A percentile compares a stretch with the other conserved stretches of the same genome.
phyloP scores from a whole-genome alignment of 92 coral and sea anemone species.

The Umimayanthus kanabou region DNA sequence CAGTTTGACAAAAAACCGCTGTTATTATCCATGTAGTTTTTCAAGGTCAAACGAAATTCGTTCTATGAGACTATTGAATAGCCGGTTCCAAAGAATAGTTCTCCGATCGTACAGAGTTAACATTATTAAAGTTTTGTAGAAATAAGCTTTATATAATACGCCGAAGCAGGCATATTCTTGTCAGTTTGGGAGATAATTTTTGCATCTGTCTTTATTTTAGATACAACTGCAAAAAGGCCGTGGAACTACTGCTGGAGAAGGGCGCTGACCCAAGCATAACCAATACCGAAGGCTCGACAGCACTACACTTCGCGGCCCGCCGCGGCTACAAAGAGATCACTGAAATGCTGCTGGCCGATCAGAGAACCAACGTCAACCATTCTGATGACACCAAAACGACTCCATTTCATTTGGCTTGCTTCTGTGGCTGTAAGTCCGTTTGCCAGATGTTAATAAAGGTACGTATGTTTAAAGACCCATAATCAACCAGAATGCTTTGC shows the following conservation, averaged over 20 bases:
- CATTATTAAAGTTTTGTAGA: too few species aligned
- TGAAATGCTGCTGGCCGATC: conserved; percentile 33
- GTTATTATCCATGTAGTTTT: too few species aligned
- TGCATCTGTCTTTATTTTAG: conserved; percentile 19
- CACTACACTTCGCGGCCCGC: conserved; percentile 62
- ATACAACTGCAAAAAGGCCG: conserved; percentile 50
- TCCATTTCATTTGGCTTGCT: conserved; percentile 54
- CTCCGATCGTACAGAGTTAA: too few species aligned
- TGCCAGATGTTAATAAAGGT: conserved; percentile 43
- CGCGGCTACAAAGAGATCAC: conserved; percentile 41
- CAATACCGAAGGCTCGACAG: conserved; percentile 60
- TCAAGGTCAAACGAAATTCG: too few species aligned
- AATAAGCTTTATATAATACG: too few species aligned
- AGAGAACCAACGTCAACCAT: conserved; percentile 39
- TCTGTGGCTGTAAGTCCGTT: conserved; percentile 41
- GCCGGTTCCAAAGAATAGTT: too few species aligned
- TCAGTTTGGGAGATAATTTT: too few species aligned
- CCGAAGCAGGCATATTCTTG: too few species aligned
- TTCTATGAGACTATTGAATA: too few species aligned
- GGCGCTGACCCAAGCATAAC: conserved; percentile 50
- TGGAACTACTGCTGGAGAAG: conserved; percentile 43
- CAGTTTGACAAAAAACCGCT: too few species aligned
- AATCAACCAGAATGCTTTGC: too few species aligned
- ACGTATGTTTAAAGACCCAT: neutral
- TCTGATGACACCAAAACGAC: conserved; percentile 54